Evolutionary conservation across 2,797 vertebrate species (phyloP), one percentile per base, ranked within the genome.

Genomic region (Falco peregrinus): DNA sequence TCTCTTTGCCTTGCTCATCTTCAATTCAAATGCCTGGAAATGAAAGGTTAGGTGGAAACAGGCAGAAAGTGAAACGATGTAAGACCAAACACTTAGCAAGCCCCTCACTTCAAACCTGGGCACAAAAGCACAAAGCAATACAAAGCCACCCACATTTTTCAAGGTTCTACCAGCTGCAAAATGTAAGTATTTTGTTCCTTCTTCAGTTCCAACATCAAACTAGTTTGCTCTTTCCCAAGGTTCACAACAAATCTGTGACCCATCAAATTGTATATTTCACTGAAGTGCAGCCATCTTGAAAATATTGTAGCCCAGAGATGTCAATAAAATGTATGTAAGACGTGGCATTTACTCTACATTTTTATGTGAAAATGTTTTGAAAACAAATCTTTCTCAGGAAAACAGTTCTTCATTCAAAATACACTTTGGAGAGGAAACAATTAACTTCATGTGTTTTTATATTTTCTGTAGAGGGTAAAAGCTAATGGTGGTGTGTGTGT

Each of bases 221-320:
- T 26, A 28, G n/a, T 67, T 78, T 93, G 59, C 22, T 70, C 41
- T 82, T 84, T 87, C 20, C 47, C 45, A 65, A 56, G 47, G 37
- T 53, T 87, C 74, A 82, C 64, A 73, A 79, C 53, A 94, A 91
- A 89, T 90, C 48, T 54, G 3, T 63, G n/a, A 94, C 53, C 29
- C 70, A 91, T 77, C 61, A 89, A 71, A 92, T 15, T 89, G 14
- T 20, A 18, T 82, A 25, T 87, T 96, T 96, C 45, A 13, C 50
- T 86, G 51, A 95, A 71, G 26, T 71, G n/a, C n/a, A 96, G 48
- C 39, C 69, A 74, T 86, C 50, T 95, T 90, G 65, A 89, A 95
- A 80, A 76, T 31, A 74, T 11, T 61, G 28, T 50, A 92, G 69
- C 63, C 60, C 54, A 93, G 50, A 90, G 25, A 54, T 45, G 77